These are phyloP conservation scores for Takifugu rubripes DNA, from an alignment of 2,797 vertebrate genomes.

Conservation along the genomic window DNA sequence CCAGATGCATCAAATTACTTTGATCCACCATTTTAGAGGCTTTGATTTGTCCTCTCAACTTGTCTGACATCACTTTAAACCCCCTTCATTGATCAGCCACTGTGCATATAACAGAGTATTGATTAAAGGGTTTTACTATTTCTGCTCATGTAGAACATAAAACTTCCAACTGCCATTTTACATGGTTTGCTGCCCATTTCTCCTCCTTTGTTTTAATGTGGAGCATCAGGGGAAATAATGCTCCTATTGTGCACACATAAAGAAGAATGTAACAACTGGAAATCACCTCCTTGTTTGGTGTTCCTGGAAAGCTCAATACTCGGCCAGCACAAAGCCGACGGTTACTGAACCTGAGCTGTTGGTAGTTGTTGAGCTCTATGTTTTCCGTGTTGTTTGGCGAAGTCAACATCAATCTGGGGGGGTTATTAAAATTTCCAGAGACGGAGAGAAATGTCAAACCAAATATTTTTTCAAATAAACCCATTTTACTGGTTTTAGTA, in stretches of 20 bases:
- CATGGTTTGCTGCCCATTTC: constrained; percentile 25
- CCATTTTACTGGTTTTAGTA: too few species aligned
- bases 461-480: constrained; percentile 15
- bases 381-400: background rate
- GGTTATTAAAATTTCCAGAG: constrained; percentile 27
- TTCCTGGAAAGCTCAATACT: constrained; percentile 5
- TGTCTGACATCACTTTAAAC: constrained; percentile 9
- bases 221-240: constrained; percentile 26
- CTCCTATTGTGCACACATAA: constrained; percentile 30
- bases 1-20: too few species aligned
- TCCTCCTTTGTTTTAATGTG: background rate
- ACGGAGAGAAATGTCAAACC: constrained; percentile 11
- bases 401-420: constrained; percentile 15
- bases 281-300: constrained; percentile 22
- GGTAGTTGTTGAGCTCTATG: constrained; percentile 2
- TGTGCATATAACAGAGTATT: constrained; percentile 40
- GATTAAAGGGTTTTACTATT: constrained; percentile 26
- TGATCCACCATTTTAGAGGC: too few species aligned
- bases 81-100: constrained; percentile 23
- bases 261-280: constrained; percentile 15
- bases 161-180: constrained; percentile 33
- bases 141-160: constrained; percentile 11
- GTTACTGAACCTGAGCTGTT: constrained; percentile 28
- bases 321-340: constrained; percentile 11
- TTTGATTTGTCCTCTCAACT: constrained; percentile 1